Evolutionary conservation across 2,113 vertebrate genomes (phyloP).

Genomic region (Girardinichthys multiradiatus): DNA sequence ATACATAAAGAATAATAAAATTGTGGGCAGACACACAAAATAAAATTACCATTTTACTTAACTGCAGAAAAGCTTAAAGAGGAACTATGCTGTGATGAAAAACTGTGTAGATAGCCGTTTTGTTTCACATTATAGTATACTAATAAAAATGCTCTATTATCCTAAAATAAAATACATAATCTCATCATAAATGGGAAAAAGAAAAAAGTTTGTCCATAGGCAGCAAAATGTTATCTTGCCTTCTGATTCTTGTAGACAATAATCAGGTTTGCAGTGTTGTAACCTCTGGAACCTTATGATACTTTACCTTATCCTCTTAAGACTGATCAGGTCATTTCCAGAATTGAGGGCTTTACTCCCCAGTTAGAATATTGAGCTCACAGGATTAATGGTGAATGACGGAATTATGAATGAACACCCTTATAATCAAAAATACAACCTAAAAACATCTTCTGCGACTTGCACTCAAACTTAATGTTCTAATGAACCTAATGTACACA

Average conservation of each 20-base stretch:
- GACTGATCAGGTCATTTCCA: neutral
- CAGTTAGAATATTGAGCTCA: neutral
- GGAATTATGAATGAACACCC: neutral
- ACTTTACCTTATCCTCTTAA: neutral
- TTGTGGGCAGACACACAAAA: neutral
- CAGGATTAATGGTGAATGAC: neutral
- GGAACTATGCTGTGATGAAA: neutral
- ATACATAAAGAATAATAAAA: neutral
- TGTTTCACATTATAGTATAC: neutral
- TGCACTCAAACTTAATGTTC: neutral
- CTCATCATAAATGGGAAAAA: neutral
- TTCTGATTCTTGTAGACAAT: neutral
- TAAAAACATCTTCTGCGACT: neutral
- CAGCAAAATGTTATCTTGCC: neutral
- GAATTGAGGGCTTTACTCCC: neutral
- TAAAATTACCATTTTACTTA: neutral
- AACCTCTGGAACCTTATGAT: neutral
- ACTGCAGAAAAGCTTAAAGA: neutral
- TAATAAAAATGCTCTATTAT: neutral
- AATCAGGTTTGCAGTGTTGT: neutral
- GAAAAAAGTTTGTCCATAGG: neutral
- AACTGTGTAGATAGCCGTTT: neutral
- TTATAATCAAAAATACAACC: neutral
- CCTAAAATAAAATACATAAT: fast-evolving
- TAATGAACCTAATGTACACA: neutral